Base-by-base conservation (phyloP, 2,113 vertebrate genomes). In the Elaphurus davidianus region DNA sequence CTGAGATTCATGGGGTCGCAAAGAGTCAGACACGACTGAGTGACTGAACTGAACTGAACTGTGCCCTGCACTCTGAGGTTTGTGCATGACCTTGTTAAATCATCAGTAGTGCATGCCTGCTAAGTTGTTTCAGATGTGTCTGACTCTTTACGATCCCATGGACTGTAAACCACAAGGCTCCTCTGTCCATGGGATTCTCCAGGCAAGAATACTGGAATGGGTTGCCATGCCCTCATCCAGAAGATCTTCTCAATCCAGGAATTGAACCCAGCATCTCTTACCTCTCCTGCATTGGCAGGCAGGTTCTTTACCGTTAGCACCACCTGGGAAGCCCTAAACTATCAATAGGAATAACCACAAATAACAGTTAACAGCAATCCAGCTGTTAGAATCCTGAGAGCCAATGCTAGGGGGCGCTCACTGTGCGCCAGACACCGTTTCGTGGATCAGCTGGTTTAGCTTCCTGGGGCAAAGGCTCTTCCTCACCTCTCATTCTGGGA, bases 361-460 rank as follows among this genome's bases (percentile, higher is more conserved):
- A 15, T 40, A 36, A 76, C 40, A 54, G 23, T 6, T 6, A 43
- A 43, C 4, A 13, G 28, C 2, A 12, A 30, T 71, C n/a, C 19
- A 11, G 67, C n/a, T 71, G 19, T 6, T 71, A 40, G 19, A 23
- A 40, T 25, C 45, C 17, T 1, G 0, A 83, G 36, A 28, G 43
- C 60, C 54, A 16, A 1, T 7, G 15, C 25, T 3, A 25, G 11
- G 10, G 47, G 47, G 1, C 2, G 2, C 19, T 30, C 16, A 15
- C 13, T 8, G 11, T 0, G 23, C 0, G 0, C 40, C 52, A 16
- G 36, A 33, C 25, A 30, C 28, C 0, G 3, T 36, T 9, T 30
- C 28, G 0, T 2, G 45, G 62, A 5, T 14, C 19, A 13, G 17
- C 30, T 25, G 50, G 19, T n/a, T 28, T 5, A 33, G 50, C 8